Evolutionary conservation across 2,888 invertebrate genomes (phyloP).

Genomic region (Pseudeuparius sepicola): DNA sequence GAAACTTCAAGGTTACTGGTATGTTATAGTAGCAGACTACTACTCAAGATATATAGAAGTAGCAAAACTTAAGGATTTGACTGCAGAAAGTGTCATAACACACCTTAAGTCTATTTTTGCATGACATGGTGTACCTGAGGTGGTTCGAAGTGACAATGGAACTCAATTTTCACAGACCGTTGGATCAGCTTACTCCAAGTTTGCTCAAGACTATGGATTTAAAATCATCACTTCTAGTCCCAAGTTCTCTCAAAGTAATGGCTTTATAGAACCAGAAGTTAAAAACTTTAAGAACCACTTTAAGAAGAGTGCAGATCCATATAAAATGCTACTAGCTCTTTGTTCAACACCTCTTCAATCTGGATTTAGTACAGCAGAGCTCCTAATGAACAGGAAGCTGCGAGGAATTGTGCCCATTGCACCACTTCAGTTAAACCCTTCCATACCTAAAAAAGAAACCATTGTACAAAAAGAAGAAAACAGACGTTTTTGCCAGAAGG

Average conservation of each 20-base stretch:
- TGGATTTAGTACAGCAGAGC: conserved; percentile 26
- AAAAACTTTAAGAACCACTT: conserved; percentile 23
- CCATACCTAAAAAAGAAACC: background rate
- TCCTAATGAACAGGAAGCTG: conserved; percentile 26
- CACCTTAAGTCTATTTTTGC: conserved; percentile 20
- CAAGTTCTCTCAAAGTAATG: conserved; percentile 21
- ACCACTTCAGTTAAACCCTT: conserved; percentile 8
- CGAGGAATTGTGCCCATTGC: conserved; percentile 20
- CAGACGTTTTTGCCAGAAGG: conserved; percentile 6
- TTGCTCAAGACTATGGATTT: conserved; percentile 22
- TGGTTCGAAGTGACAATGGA: conserved; percentile 21
- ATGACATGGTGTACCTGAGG: conserved; percentile 23
- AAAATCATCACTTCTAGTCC: conserved; percentile 20
- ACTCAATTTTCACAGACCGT: conserved; percentile 19
- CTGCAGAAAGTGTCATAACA: conserved; percentile 12
- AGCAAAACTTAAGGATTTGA: conserved; percentile 11
- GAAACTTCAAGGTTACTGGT: conserved; percentile 15
- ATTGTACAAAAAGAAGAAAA: conserved; percentile 9
- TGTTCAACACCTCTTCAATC: conserved; percentile 20
- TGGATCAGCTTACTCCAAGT: conserved; percentile 17
- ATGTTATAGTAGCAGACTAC: conserved; percentile 20
- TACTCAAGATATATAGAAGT: conserved; percentile 21
- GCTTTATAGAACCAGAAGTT: conserved; percentile 21
- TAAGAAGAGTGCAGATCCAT: conserved; percentile 22
- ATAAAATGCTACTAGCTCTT: conserved; percentile 23